Base-by-base conservation (phyloP, 2,888 invertebrate genomes). In the Cataglyphis rosenhaueri region DNA sequence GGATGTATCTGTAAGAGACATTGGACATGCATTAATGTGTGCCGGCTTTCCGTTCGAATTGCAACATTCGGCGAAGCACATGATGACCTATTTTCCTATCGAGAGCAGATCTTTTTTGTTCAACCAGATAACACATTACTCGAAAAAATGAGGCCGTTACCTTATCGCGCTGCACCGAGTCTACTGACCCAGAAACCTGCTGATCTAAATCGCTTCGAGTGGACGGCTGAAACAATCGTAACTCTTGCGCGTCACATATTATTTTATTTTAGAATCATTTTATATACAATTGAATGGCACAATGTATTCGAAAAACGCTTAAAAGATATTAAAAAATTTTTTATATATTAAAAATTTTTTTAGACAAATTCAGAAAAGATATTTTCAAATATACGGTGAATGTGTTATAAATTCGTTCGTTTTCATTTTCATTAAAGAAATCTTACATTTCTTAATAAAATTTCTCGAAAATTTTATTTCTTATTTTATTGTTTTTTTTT, bases 31-130 rank as follows among this genome's bases (percentile, higher is more conserved):
- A 75, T 48, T 66, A 59, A 71, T 70, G 84, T 85, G 79, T 70
- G 10, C 32, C 65, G 84, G 32, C 64, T 38, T 83, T 73, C 74
- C 81, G 79, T 81, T 66, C 73, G 29, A 41, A 71, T 89, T 86
- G 84, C 84, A 88, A 86, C 86, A 89, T 64, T 75, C 71, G 12
- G 25, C 21, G 57, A 71, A 82, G 81, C 73, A 61, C 73, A 83
- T 29, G 71, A 64, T 84, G 88, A 86, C 91, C 91, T 76, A 89
- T 86, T 91, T 91, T 85, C 78, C 83, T 81, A 79, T 81, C 85
- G 79, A 82, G 71, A 86, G 74, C 81, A 86, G 88, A 86, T 86
- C 87, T 89, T 86, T 88, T 85, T 84, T 44, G 81, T 79, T 85
- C 82, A 59, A 61, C 61, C 81, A 87, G 86, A 89, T 87, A 89